Conservation (phyloP, 2,797 vertebrate genomes). For the Acipenser ruthenus region DNA sequence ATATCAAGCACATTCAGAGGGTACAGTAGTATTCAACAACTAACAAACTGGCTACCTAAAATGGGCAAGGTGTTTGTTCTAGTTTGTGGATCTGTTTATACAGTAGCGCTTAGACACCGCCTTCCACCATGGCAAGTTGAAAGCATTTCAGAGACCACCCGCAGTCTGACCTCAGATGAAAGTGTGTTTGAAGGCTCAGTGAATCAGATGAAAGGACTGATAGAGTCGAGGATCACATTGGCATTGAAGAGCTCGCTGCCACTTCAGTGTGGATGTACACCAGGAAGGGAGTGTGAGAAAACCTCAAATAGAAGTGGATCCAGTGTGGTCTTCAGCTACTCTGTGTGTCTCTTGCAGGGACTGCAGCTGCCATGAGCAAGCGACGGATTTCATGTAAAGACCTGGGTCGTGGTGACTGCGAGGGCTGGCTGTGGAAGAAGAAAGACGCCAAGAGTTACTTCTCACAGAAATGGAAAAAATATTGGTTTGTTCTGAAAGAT, state of each 20-base stretch:
- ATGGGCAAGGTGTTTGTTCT: too few species aligned
- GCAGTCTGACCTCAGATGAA: background rate
- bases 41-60: too few species aligned
- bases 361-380: constrained; percentile 85
- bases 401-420: constrained; percentile 91
- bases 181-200: background rate
- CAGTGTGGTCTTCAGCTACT: constrained; percentile 32
- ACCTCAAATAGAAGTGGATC: background rate
- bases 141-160: too few species aligned
- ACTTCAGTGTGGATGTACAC: background rate
- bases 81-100: too few species aligned
- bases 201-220: background rate
- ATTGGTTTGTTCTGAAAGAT: constrained; percentile 96
- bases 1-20: too few species aligned
- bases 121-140: too few species aligned
- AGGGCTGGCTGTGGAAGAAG: constrained; percentile 98
- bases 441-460: constrained; percentile 96
- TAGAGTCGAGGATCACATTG: background rate
- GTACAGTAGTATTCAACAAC: too few species aligned
- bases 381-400: constrained; percentile 93
- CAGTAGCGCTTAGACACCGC: too few species aligned
- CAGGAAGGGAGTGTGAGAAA: background rate
- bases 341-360: constrained; percentile 48
- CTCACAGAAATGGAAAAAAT: constrained; percentile 97
- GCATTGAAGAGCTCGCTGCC: background rate